phyloP scores from a whole-genome alignment of 2,113 vertebrate genomes.

The Meleagris gallopavo region DNA sequence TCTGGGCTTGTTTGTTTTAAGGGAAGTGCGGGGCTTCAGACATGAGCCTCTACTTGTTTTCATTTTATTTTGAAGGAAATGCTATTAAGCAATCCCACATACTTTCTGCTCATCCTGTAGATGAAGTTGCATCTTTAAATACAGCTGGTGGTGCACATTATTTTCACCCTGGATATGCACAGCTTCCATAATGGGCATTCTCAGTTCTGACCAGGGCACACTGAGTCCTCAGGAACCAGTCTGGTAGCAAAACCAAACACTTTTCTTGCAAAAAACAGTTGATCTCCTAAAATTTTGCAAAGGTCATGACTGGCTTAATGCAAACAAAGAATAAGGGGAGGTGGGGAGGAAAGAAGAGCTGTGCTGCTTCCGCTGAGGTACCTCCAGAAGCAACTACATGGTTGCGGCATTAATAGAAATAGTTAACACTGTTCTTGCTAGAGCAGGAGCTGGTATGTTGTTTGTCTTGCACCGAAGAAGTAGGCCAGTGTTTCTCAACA shows the following conservation, averaged over 20 bases:
- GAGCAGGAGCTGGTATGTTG: slow-evolving; percentile 60
- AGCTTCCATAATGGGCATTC: not conserved
- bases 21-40: not conserved
- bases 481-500: slow-evolving; percentile 74
- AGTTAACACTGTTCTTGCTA: not conserved
- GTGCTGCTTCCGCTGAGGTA: not conserved
- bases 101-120: not conserved
- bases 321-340: not conserved
- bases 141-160: not conserved
- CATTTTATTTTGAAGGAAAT: not conserved
- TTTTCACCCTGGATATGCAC: not conserved
- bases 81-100: not conserved
- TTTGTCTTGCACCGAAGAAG: slow-evolving; percentile 68
- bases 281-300: not conserved
- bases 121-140: not conserved
- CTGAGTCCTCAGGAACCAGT: not conserved
- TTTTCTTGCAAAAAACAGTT: not conserved
- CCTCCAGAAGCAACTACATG: not conserved
- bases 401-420: slow-evolving; percentile 31
- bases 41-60: not conserved
- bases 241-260: not conserved
- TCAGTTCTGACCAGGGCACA: not conserved
- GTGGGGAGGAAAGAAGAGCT: not conserved
- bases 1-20: not conserved
- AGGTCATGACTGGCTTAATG: not conserved